phyloP scores from a whole-genome alignment of 2,113 vertebrate species.

The Cyphomyrus discorhynchus region DNA sequence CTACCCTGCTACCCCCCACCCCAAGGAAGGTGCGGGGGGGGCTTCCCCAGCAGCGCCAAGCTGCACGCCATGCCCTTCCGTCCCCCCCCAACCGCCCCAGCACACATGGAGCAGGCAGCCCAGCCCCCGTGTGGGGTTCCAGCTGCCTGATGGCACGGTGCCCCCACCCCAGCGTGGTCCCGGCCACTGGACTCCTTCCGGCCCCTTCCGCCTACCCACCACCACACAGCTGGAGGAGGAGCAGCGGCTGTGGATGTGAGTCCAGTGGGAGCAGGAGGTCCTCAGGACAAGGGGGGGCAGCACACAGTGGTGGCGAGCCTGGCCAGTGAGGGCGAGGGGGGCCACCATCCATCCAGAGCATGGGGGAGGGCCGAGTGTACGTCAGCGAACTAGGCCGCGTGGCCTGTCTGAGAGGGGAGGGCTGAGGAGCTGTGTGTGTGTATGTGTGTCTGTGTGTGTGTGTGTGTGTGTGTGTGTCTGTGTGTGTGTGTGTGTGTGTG shows the following conservation, averaged over 20 bases:
- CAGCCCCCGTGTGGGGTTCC: background rate
- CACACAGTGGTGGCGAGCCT: slow-evolving; percentile 32
- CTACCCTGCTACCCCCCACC: background rate
- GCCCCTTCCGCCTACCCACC: slow-evolving; percentile 52
- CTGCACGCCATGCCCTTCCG: background rate
- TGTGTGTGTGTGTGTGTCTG: too few species aligned
- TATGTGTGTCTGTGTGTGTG: too few species aligned
- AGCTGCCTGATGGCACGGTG: background rate
- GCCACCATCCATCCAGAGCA: background rate
- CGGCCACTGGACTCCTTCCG: slow-evolving; percentile 35
- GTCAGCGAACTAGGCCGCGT: too few species aligned
- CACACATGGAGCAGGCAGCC: background rate
- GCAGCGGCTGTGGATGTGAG: slow-evolving; percentile 19
- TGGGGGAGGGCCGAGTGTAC: background rate
- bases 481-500: too few species aligned
- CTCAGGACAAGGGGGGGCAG: slow-evolving; percentile 6
- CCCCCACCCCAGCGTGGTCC: background rate
- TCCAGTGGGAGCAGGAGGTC: slow-evolving; percentile 28
- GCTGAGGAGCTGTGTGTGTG: too few species aligned
- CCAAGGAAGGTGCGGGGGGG: background rate
- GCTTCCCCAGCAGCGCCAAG: background rate
- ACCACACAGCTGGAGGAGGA: slow-evolving; percentile 46
- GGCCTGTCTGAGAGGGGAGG: too few species aligned
- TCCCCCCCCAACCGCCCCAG: background rate
- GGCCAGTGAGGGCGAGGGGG: background rate